phyloP scores from a whole-genome alignment of 2,113 vertebrate species.

The Catharus bicknelli region DNA sequence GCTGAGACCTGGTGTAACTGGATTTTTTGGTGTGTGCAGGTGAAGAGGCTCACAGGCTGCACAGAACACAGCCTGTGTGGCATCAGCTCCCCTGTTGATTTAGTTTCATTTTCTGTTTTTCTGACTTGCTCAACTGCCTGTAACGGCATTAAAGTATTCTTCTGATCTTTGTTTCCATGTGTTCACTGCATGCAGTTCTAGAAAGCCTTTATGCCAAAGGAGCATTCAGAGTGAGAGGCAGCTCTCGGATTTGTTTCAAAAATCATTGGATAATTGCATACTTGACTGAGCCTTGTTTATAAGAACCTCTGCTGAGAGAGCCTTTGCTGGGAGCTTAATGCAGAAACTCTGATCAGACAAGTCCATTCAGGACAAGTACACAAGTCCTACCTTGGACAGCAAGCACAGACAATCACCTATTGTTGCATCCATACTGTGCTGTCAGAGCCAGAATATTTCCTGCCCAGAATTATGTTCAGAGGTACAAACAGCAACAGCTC shows the following conservation, averaged over 20 bases:
- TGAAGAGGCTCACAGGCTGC: background rate
- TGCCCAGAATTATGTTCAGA: background rate
- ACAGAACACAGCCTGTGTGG: conserved; percentile 32
- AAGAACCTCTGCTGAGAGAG: background rate
- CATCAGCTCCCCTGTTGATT: conserved; percentile 64
- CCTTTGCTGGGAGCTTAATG: background rate
- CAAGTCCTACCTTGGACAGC: background rate
- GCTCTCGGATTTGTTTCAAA: conserved; percentile 16
- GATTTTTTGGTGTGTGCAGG: background rate
- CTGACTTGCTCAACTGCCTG: conserved; percentile 67
- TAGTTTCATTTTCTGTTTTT: conserved; percentile 73
- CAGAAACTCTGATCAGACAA: background rate
- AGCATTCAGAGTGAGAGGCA: conserved; percentile 30
- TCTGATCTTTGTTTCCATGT: conserved; percentile 65
- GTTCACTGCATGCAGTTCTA: conserved; percentile 44
- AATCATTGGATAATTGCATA: background rate
- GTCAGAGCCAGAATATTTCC: background rate
- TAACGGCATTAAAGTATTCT: conserved; percentile 60
- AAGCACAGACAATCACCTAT: background rate
- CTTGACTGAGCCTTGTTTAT: background rate
- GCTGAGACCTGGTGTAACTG: background rate
- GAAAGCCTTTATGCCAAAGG: conserved; percentile 31
- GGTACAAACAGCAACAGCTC: fast-evolving
- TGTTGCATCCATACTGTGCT: background rate
- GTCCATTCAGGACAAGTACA: background rate